Evolutionary conservation across 2,888 invertebrate genomes (phyloP).

Genomic region (Opisthograptis luteolata): DNA sequence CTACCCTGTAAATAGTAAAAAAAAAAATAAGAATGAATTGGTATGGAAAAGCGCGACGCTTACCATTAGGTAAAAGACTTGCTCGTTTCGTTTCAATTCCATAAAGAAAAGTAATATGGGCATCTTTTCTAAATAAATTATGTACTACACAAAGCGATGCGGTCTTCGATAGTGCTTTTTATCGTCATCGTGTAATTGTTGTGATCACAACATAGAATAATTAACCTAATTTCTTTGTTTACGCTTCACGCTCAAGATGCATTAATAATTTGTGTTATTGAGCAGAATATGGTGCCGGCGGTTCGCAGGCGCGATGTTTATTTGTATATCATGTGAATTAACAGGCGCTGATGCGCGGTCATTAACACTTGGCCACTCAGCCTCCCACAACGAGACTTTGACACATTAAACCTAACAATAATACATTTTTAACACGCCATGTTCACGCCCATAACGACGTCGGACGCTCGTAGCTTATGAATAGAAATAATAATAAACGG

Average conservation of each 20-base stretch:
- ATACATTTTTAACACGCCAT: constrained; percentile 30
- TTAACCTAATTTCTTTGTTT: constrained; percentile 27
- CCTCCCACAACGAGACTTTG: constrained; percentile 59
- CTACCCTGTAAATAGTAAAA: too few species aligned
- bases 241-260: constrained; percentile 29
- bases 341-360: constrained; percentile 54
- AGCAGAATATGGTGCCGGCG: constrained; percentile 8
- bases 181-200: constrained; percentile 12
- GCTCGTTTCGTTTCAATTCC: too few species aligned
- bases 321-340: constrained; percentile 39
- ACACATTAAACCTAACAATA: constrained; percentile 36
- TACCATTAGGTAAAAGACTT: too few species aligned
- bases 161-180: constrained; percentile 3
- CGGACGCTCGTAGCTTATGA: constrained; percentile 29
- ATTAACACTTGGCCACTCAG: constrained; percentile 57
- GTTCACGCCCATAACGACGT: constrained; percentile 30
- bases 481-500: constrained; percentile 27
- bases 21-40: too few species aligned
- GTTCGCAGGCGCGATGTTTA: constrained; percentile 35
- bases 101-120: too few species aligned
- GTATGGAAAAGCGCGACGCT: too few species aligned
- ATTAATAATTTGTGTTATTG: constrained; percentile 23
- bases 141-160: not conserved
- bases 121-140: not conserved
- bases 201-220: constrained; percentile 22